Base-by-base conservation (phyloP, 1,140 invertebrate species). In the Drosophila kurseongensis region DNA sequence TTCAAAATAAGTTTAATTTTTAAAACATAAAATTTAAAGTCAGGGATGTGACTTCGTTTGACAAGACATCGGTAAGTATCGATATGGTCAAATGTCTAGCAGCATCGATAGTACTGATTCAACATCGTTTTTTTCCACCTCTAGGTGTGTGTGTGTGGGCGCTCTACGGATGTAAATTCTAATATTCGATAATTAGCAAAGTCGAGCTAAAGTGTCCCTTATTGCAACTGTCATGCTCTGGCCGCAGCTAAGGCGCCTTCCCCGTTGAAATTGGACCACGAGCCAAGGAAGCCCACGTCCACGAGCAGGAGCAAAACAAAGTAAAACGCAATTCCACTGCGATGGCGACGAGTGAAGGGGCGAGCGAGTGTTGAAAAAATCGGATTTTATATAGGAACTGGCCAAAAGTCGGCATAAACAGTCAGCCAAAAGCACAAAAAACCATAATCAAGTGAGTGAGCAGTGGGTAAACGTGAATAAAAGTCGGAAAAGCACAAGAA, bases 301-400 rank as follows among this genome's bases (percentile, higher is more conserved):
- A 18, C 32, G 41, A 38, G 9, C 56, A 36, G 50, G 18, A 42
- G 47, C 44, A 75, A 76, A 68, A 58, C 42, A 72, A 74, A 74
- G 57, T 77, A 77, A 60, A 77, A 77, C 74, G 74, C 74, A 77
- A 77, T 77, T 36, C 45, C 57, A 61, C 48, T 50, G 63, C 63
- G 73, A 77, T 68, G 79, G 67, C 69, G 58, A 77, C 77, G 78
- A 76, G 66, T 66, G 52, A 47, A 61, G 52, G 44, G 23, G 50
- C 45, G 59, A 71, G 69, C 79, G 59, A 68, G 83, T 67, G 61
- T 35, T 56, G 66, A 69, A 62, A 83, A 66, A 59, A 58, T 35
- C 27, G 4, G 38, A 62, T 59, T 60, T 36, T 54, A 35, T 62
- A 35, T 35, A 42, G 60, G 52, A 62, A 62, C 42, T 32, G 29